Conservation (phyloP, 2,113 vertebrate genomes). For the Brachyhypopomus occidentalis region DNA sequence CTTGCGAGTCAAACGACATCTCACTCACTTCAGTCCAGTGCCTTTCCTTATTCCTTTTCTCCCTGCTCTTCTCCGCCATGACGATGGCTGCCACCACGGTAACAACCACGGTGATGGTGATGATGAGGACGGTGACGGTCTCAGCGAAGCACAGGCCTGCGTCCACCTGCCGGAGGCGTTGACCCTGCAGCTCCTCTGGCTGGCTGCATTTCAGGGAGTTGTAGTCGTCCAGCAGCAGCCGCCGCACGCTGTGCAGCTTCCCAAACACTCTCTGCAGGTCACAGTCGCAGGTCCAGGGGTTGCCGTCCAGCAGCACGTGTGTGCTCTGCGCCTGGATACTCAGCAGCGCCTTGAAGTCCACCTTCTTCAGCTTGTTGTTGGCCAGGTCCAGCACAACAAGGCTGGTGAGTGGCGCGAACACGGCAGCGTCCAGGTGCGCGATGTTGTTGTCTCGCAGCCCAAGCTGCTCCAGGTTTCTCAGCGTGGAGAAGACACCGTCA, state of each 20-base stretch:
- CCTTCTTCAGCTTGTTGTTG: slow-evolving; percentile 67
- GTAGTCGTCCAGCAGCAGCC: slow-evolving; percentile 79
- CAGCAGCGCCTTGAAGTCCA: slow-evolving; percentile 78
- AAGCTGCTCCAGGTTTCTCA: slow-evolving; percentile 78
- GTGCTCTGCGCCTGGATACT: slow-evolving; percentile 76
- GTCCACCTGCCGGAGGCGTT: slow-evolving; percentile 71
- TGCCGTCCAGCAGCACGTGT: slow-evolving; percentile 75
- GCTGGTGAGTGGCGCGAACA: slow-evolving; percentile 74
- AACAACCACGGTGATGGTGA: slow-evolving; percentile 76
- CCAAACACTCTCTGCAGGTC: slow-evolving; percentile 80
- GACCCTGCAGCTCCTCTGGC: slow-evolving; percentile 62
- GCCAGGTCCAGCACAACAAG: slow-evolving; percentile 73
- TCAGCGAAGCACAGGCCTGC: slow-evolving; percentile 77
- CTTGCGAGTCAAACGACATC: slow-evolving; percentile 67
- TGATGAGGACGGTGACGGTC: slow-evolving; percentile 80
- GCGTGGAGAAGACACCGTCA: slow-evolving; percentile 76
- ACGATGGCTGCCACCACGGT: slow-evolving; percentile 79
- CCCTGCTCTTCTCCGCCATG: slow-evolving; percentile 80
- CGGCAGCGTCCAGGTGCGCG: slow-evolving; percentile 53
- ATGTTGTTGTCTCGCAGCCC: slow-evolving; percentile 75
- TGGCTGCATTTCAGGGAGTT: slow-evolving; percentile 71
- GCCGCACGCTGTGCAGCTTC: slow-evolving; percentile 75
- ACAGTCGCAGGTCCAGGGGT: slow-evolving; percentile 82
- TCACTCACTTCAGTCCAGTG: slow-evolving; percentile 77
- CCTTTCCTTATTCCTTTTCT: slow-evolving; percentile 68